These are phyloP conservation scores for Bombyx mori DNA, from an alignment of 1,140 invertebrate genomes.

Conservation along the genomic window ASM3026992v2 NC_085111.1:8606501-8607000, in stretches of 20 bases:
- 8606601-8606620: too few relatives aligned
- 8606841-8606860: constrained; percentile 48
- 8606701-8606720: too few relatives aligned
- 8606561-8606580: constrained; percentile 64
- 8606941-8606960: constrained; percentile 35
- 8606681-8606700: too few relatives aligned
- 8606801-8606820: constrained; percentile 8
- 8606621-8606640: too few relatives aligned
- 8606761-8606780: too few relatives aligned
- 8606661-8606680: too few relatives aligned
- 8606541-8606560: constrained; percentile 67
- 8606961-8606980: constrained; percentile 29
- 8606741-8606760: too few relatives aligned
- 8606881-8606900: constrained; percentile 51
- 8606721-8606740: too few relatives aligned
- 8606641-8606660: too few relatives aligned
- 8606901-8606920: constrained; percentile 68
- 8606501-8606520: constrained; percentile 62
- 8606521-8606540: constrained; percentile 64
- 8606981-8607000: constrained; percentile 17
- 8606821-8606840: constrained; percentile 21
- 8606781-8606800: background rate
- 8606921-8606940: constrained; percentile 44
- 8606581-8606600: constrained; percentile 12
- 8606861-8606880: constrained; percentile 54